These are phyloP conservation scores for Pithys albifrons DNA, from an alignment of 2,113 vertebrate species.

Conservation along the genomic window DNA sequence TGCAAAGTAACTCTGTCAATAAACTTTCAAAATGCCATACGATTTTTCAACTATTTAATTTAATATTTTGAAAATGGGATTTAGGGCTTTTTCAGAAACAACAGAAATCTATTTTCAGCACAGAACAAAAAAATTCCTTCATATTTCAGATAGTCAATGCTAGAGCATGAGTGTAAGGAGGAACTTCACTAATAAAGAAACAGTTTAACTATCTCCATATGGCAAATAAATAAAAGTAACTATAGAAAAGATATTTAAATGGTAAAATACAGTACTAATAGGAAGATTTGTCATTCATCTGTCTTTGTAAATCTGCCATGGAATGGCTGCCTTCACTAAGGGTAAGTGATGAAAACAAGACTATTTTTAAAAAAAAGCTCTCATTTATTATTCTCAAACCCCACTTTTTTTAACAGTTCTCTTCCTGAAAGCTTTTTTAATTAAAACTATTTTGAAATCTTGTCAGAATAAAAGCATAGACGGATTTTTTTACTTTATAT, in stretches of 20 bases:
- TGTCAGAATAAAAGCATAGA: not conserved
- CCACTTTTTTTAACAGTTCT: not conserved
- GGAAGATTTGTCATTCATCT: not conserved
- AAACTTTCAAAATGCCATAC: not conserved
- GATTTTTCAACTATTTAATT: not conserved
- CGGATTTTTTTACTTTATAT: not conserved
- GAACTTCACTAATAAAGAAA: not conserved
- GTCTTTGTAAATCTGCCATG: not conserved
- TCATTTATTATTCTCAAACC: not conserved
- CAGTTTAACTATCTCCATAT: not conserved
- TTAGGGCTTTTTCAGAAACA: not conserved
- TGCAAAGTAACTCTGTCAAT: not conserved
- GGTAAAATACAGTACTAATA: not conserved
- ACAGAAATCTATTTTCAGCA: not conserved
- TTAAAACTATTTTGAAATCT: not conserved
- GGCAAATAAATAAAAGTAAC: not conserved
- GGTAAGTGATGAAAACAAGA: not conserved
- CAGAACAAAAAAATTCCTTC: not conserved
- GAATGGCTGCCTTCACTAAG: not conserved
- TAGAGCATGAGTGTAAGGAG: not conserved
- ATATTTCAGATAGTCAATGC: not conserved
- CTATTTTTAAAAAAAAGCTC: not conserved
- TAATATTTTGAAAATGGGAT: not conserved
- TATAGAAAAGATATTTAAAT: not conserved
- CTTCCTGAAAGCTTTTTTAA: not conserved